These are phyloP conservation scores for Esox niger DNA, from an alignment of 2,113 vertebrate genomes.

Conservation along the genomic window DNA sequence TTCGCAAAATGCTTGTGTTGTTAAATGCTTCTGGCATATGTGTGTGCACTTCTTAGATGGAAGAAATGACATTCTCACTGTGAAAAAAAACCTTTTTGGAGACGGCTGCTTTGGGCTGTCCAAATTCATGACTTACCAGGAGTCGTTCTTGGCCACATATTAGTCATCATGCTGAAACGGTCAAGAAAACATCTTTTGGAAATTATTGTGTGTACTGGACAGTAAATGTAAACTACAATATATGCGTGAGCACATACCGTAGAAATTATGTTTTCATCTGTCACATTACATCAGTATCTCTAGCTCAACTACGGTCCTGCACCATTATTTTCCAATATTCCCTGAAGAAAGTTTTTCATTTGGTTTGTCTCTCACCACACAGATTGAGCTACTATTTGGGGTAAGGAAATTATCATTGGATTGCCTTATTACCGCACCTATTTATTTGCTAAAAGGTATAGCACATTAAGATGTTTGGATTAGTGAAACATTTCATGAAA, in stretches of 20 bases:
- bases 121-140: constrained; percentile 21
- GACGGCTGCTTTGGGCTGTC: constrained; percentile 8
- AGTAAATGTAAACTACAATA: too few relatives aligned
- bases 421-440: too few relatives aligned
- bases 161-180: constrained; percentile 3
- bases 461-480: constrained; percentile 34
- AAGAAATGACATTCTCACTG: constrained; percentile 42
- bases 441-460: neutral
- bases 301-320: too few relatives aligned
- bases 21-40: constrained; percentile 47
- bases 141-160: constrained; percentile 10
- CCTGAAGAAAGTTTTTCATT: constrained; percentile 5
- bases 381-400: too few relatives aligned
- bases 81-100: constrained; percentile 19
- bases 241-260: too few relatives aligned
- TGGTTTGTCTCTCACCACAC: constrained; percentile 6
- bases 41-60: constrained; percentile 33
- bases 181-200: constrained; percentile 6
- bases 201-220: too few relatives aligned
- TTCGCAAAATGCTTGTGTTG: constrained; percentile 42
- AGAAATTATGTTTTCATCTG: neutral
- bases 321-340: neutral
- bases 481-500: constrained; percentile 32
- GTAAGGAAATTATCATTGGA: too few relatives aligned
- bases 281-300: neutral